Evolutionary conservation across 2,888 invertebrate genomes (phyloP).

Genomic region (Troides aeacus): DNA sequence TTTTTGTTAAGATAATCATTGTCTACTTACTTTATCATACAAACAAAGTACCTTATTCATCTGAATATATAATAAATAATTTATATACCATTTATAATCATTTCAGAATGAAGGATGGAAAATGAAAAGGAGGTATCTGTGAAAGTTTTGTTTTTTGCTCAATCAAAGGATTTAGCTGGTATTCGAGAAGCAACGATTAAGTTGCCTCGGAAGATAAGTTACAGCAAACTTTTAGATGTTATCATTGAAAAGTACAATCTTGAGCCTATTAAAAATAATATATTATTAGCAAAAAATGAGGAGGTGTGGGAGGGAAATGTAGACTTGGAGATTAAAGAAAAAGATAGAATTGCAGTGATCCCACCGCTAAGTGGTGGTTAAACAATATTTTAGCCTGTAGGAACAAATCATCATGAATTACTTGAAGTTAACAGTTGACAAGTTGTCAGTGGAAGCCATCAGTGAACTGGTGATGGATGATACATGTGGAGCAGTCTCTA

Average conservation of each 20-base stretch:
- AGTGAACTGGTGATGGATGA: conserved; percentile 83
- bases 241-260: conserved; percentile 83
- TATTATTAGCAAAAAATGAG: conserved; percentile 92
- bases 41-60: too few species aligned
- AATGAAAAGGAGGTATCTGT: conserved; percentile 76
- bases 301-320: conserved; percentile 83
- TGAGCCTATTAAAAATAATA: conserved; percentile 82
- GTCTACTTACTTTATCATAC: too few species aligned
- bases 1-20: too few species aligned
- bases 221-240: conserved; percentile 79
- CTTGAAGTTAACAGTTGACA: conserved; percentile 83
- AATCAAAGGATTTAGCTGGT: conserved; percentile 91
- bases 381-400: conserved; percentile 33
- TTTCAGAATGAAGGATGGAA: conserved; percentile 67
- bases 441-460: conserved; percentile 84
- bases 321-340: conserved; percentile 79
- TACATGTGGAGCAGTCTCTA: conserved; percentile 91
- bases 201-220: conserved; percentile 76
- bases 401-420: conserved; percentile 81
- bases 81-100: background rate
- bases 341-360: conserved; percentile 94
- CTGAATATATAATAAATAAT: background rate
- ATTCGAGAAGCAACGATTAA: conserved; percentile 76
- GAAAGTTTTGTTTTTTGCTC: conserved; percentile 92
- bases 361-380: conserved; percentile 97